These are phyloP conservation scores for Lymantria dispar DNA, from an alignment of 2,888 invertebrate species.

Conservation along the genomic window DNA sequence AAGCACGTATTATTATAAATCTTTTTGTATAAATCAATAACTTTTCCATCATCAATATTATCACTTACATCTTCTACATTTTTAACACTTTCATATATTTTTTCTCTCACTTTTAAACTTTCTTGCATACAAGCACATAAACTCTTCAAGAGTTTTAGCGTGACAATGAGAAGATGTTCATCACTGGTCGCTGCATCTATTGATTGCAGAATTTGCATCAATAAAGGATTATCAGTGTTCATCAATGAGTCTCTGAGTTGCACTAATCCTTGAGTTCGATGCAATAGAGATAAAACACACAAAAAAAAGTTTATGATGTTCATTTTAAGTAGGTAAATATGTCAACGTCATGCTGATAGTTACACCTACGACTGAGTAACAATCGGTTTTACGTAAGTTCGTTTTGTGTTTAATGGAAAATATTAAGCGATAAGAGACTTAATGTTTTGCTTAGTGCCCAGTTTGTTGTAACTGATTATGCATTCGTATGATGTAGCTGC, in stretches of 20 bases:
- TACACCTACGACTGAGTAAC: conserved; percentile 30
- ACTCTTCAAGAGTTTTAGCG: conserved; percentile 59
- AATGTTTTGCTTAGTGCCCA: conserved; percentile 15
- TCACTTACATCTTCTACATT: conserved; percentile 32
- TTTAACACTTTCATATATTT: conserved; percentile 29
- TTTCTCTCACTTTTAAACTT: conserved; percentile 44
- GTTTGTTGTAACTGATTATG: background rate
- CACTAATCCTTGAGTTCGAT: conserved; percentile 29
- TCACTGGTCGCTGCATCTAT: conserved; percentile 58
- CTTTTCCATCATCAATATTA: conserved; percentile 22
- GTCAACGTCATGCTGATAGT: conserved; percentile 47
- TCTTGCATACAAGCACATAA: conserved; percentile 64
- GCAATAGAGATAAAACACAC: conserved; percentile 16
- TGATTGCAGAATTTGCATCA: conserved; percentile 54
- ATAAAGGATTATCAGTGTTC: conserved; percentile 44
- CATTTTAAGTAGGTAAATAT: conserved; percentile 54
- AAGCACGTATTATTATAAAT: conserved; percentile 63
- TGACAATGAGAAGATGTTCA: conserved; percentile 55
- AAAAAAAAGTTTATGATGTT: conserved; percentile 31
- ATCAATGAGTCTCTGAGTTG: conserved; percentile 28
- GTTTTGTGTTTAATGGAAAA: conserved; percentile 48
- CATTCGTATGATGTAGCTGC: too few species aligned
- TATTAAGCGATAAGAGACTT: conserved; percentile 23
- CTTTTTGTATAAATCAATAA: conserved; percentile 51
- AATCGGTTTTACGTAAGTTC: conserved; percentile 49